Conservation (phyloP, 2,888 invertebrate species). For the Amblyteles armatorius region DNA sequence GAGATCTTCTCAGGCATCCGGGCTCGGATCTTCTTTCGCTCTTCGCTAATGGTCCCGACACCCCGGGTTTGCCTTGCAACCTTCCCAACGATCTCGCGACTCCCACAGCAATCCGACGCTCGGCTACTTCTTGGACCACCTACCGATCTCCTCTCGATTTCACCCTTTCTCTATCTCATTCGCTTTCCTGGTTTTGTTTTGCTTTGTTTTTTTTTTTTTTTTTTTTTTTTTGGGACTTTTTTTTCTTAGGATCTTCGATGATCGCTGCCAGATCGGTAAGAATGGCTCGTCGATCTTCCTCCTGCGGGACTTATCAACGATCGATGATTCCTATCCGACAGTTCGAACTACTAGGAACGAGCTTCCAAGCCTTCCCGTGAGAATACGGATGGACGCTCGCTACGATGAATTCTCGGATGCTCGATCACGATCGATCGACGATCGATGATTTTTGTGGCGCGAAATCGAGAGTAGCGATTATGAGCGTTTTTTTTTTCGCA, state of each 20-base stretch:
- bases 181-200: neutral
- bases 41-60: constrained; percentile 82
- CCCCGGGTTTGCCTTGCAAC: constrained; percentile 73
- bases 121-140: constrained; percentile 58
- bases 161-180: constrained; percentile 17
- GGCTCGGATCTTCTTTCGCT: constrained; percentile 43
- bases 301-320: constrained; percentile 44
- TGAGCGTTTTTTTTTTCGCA: too few relatives aligned
- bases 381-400: constrained; percentile 15
- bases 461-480: too few relatives aligned
- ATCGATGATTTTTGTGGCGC: neutral
- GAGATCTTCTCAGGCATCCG: constrained; percentile 51
- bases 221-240: neutral
- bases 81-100: constrained; percentile 41
- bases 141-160: constrained; percentile 57
- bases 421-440: neutral
- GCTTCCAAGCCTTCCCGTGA: constrained; percentile 28
- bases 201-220: neutral
- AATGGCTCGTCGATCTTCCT: constrained; percentile 39
- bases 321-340: constrained; percentile 40
- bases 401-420: neutral
- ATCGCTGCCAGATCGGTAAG: constrained; percentile 27
- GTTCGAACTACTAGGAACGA: constrained; percentile 16
- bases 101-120: constrained; percentile 50
- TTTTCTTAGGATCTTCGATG: constrained; percentile 17